Evolutionary conservation across 2,113 vertebrate genomes (phyloP).

Genomic region (Acrocephalus kingi): DNA sequence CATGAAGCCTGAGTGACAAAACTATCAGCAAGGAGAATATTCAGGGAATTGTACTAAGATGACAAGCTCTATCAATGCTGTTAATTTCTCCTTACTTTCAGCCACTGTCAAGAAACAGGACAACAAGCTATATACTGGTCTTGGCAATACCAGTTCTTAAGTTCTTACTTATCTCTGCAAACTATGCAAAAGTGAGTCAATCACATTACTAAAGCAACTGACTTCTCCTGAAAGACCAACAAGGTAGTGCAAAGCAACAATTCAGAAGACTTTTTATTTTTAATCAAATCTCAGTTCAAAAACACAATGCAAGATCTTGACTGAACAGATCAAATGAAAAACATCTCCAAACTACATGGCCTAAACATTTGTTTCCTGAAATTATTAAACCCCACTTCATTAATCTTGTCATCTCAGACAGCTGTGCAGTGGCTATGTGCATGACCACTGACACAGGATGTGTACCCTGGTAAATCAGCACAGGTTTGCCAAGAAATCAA

Average conservation of each 20-base stretch:
- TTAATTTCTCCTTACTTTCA: background rate
- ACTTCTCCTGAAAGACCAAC: background rate
- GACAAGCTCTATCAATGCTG: background rate
- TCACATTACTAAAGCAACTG: background rate
- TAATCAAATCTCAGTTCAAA: background rate
- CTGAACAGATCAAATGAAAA: background rate
- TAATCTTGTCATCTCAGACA: background rate
- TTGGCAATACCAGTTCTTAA: background rate
- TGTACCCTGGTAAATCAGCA: background rate
- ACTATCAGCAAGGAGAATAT: background rate
- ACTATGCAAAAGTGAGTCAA: background rate
- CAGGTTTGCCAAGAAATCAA: background rate
- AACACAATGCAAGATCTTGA: background rate
- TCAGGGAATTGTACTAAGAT: background rate
- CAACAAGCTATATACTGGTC: background rate
- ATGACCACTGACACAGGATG: background rate
- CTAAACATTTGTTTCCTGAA: background rate
- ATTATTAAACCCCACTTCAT: background rate
- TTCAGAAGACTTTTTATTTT: background rate
- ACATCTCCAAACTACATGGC: background rate
- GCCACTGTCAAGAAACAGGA: background rate
- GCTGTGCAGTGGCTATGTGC: background rate
- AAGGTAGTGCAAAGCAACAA: background rate
- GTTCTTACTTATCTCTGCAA: background rate
- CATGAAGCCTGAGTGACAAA: background rate